Evolutionary conservation across 2,797 vertebrate species (phyloP), one percentile per base, ranked within the genome.

Genomic region (Hoplostethus atlanticus): DNA sequence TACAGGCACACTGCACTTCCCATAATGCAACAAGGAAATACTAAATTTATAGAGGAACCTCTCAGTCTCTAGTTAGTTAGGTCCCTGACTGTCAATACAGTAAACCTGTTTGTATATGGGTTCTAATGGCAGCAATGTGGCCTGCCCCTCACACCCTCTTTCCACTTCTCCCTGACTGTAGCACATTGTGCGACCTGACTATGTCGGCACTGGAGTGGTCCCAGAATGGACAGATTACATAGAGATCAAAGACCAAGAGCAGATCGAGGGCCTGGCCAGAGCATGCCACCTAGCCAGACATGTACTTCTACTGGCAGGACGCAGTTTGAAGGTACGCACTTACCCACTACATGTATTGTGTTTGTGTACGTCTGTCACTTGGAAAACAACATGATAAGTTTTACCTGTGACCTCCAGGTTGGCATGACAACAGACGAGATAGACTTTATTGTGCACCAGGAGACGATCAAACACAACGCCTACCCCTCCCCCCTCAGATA

Each of bases 371-470:
- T 70, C 0, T 47, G 1, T 62, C 8, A 47, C 25, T 7, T 62
- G 1, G 13, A 8, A 58, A 66, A 42, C 11, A 59, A 15, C n/a
- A 2, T 38, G 16, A 34, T 16, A 10, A 42, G 12, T 44, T 3
- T 58, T 0, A 57, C 44, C 38, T 83, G 5, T 74, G 59, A 16
- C 46, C 85, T 76, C 52, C 75, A 99, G 98, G 95, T 97, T 93
- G 97, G 97, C 85, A 97, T 99, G 96, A 98, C 96, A 91, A 98
- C 98, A 79, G 98, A 99, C 88, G 97, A 98, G 94, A 97, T 99
- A 83, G 98, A 99, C 93, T 96, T 93, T 84, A 94, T 98, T 55
- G 98, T 98, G 87, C 98, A 99, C 93, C 95, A 96, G 85, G 97
- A 98, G 93, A 96, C 95, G 63, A 95, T 99, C 93, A 91, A 90